Base-by-base conservation (phyloP, 2,797 vertebrate species). In the Mormyrus hasselquistii region DNA sequence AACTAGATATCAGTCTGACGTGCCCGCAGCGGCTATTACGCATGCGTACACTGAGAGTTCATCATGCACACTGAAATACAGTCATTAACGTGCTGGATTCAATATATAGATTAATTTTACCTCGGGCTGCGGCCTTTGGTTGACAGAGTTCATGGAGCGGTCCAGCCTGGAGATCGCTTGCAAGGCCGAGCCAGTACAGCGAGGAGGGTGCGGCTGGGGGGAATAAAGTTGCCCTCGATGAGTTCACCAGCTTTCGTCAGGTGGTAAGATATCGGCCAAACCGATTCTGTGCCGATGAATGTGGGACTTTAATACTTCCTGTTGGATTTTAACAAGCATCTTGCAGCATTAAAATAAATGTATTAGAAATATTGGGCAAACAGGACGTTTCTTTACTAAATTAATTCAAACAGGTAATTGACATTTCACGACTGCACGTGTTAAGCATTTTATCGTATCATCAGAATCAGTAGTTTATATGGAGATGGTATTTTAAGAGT, bases 201-300 rank as follows among this genome's bases (percentile, higher is more conserved):
- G 96, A 97, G 87, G 94, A 93, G 12, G 94, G 94, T 92, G 87
- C 92, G 88, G 93, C 88, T 52, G 90, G 92, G 88, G 95, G 96
- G 10, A 96, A 95, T 93, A 98, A 97, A 95, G 94, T 96, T 92
- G 89, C 95, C 89, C 94, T 97, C 25, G 95, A 94, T n/a, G 96
- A 97, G 25, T 96, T 97, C 53, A 95, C 94, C 91, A 96, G 93
- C 73, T 92, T 94, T 55, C 94, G 91, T 86, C 82, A 94, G 88
- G 93, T 90, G 96, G 98, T 99, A 94, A 95, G 96, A 85, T 52
- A 12, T 34, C 19, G 69, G 19, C 52, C 34, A 57, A 52, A 84
- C 22, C 12, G 19, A 87, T 52, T 25, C 88, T 85, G 3, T 88
- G 73, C 76, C 84, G 38, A 49, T 83, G 9, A 49, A 22, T 12